Evolutionary conservation across 2,888 invertebrate genomes (phyloP), one percentile per base, ranked within the genome.

Genomic region (Rotaria magnacalcarata): DNA sequence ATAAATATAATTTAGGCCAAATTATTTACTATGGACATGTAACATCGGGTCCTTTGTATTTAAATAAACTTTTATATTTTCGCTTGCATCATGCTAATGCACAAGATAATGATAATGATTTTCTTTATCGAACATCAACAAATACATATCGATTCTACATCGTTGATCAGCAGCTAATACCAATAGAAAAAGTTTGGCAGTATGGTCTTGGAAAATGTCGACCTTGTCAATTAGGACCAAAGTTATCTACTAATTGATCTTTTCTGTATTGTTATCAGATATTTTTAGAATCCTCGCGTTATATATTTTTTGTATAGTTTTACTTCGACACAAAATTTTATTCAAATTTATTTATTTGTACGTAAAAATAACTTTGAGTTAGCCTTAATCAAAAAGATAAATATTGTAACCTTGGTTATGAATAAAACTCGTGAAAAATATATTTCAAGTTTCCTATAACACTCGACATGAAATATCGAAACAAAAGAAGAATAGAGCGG

Each of bases 91-190:
- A 74, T 34, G 34, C 16, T 21, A 41, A 74, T 74, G 41, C 41
- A 41, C 74, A 74, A 41, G 24, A 74, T 43, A 8, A 74, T 74
- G 41, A 74, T 74, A 21, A 74, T 74, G 74, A 74, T 74, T 74
- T 74, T 74, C 43, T 74, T 19, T 41, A 4, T 34, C 19, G 41
- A 74, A 41, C 21, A 74, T 41, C 74, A 6, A 21, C 2, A 21
- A 21, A 74, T 74, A 16, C 41, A 21, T 74, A 74, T 74, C 21
- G 41, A 74, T 74, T 74, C 10, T 74, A 74, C 41, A n/a, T 0
- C 4, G 16, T 41, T 74, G 6, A 43, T 41, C 16, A 43, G 2
- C 43, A 74, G 21, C 10, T 74, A 0, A 74, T 74, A 74, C 41
- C 74, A 74, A 74, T 74, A 41, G 74, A 74, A 19, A 74, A 74